Evolutionary conservation across 2,888 invertebrate genomes (phyloP).

Genomic region (Lucinisca nassula): DNA sequence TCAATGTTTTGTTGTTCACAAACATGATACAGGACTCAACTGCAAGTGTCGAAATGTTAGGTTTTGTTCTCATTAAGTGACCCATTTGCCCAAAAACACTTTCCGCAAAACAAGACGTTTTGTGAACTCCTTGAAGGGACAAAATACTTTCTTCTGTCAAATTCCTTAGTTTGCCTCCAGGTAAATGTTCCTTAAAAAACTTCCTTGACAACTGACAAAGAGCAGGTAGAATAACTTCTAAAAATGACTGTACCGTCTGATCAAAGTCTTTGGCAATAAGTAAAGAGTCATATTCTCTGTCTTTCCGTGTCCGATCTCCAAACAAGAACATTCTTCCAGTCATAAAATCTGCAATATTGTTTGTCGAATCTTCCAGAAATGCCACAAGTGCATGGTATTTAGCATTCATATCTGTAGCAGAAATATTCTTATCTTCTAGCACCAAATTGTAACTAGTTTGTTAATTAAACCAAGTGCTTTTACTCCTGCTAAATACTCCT

Average conservation of each 20-base stretch:
- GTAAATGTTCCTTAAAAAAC: neutral
- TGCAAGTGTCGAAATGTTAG: constrained; percentile 35
- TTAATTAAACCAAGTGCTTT: constrained; percentile 71
- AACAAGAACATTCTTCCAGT: neutral
- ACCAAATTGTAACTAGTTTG: constrained; percentile 53
- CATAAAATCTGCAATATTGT: constrained; percentile 9
- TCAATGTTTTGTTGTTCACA: constrained; percentile 48
- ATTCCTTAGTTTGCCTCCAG: neutral
- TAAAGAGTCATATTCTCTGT: neutral
- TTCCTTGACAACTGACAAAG: neutral
- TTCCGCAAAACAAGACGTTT: constrained; percentile 44
- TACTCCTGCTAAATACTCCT: constrained; percentile 64
- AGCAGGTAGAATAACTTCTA: neutral
- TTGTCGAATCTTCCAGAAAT: constrained; percentile 12
- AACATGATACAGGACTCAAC: constrained; percentile 59
- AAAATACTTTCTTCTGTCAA: neutral
- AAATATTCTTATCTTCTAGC: constrained; percentile 45
- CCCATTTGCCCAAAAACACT: constrained; percentile 39
- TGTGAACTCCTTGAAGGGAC: constrained; percentile 12
- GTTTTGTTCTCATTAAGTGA: constrained; percentile 48
- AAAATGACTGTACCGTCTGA: neutral
- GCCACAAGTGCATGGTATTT: constrained; percentile 25
- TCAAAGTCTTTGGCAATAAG: neutral
- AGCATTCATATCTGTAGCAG: constrained; percentile 39
- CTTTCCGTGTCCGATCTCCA: neutral